Evolutionary conservation across 2,888 invertebrate species (phyloP).

Genomic region (Amorpha juglandis): DNA sequence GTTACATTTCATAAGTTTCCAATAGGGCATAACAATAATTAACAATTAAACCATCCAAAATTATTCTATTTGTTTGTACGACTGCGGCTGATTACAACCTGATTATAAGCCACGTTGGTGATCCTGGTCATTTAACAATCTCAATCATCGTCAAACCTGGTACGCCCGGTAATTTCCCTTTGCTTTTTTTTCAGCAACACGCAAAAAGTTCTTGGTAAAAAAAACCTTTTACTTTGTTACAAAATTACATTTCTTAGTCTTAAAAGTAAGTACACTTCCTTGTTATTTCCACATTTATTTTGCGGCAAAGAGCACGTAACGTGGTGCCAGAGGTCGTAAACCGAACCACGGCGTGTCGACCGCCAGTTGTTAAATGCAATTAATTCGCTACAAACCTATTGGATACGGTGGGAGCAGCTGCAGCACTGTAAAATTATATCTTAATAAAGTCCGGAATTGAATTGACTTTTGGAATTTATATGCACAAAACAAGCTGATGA

Average conservation of each 20-base stretch:
- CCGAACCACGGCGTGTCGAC: background rate
- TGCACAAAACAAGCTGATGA: background rate
- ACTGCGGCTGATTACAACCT: too few species aligned
- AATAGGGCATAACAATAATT: too few species aligned
- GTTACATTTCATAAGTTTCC: too few species aligned
- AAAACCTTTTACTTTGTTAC: background rate
- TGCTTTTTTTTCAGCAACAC: background rate
- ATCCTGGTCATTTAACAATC: too few species aligned
- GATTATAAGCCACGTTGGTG: too few species aligned
- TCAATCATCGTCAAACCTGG: too few species aligned
- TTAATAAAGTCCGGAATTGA: background rate
- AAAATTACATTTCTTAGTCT: background rate
- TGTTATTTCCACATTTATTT: slow-evolving; percentile 11
- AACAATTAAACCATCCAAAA: too few species aligned
- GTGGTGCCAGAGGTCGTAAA: background rate
- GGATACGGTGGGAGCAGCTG: slow-evolving; percentile 5
- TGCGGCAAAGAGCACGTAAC: background rate
- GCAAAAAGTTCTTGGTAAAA: too few species aligned
- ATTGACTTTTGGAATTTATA: background rate
- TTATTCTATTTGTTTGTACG: too few species aligned
- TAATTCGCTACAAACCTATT: slow-evolving; percentile 11
- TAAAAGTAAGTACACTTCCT: slow-evolving; percentile 7
- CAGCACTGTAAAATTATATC: background rate
- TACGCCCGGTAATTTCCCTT: background rate
- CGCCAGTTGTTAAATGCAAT: slow-evolving; percentile 1